Base-by-base conservation (phyloP, 2,797 vertebrate genomes). In the Champsocephalus esox region DNA sequence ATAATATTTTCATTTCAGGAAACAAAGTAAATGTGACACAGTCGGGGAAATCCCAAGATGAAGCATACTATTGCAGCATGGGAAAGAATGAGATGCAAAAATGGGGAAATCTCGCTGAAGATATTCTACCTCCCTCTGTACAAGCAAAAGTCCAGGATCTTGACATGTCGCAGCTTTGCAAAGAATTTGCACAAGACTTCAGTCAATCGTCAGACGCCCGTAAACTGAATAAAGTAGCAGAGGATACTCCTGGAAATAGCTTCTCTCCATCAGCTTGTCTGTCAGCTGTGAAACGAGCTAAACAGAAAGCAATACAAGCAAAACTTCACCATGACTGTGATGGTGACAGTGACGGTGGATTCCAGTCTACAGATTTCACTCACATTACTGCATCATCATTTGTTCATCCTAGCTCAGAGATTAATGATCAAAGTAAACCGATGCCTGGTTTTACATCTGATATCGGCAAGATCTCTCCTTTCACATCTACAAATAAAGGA, bases 101-200 rank as follows among this genome's bases (percentile, higher is more conserved):
- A 62, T 50, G 24, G 17, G 68, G 46, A 73, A 49, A 51, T 70
- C 1, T 44, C 0, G 0, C 32, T 14, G 58, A 46, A 61, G 68
- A 83, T 70, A 79, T 51, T 45, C 32, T 60, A 0, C 68, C 64
- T 66, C 34, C 16, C 4, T 55, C 75, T 50, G 16, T 17, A 32
- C 75, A 79, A 21, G 50, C 60, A 41, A 79, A 86, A 28, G 63
- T 87, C 54, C 89, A 87, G n/a, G 89, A 89, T 65, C 45, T 94
- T 54, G 89, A 94, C 70, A 93, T 92, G 83, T 94, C 94, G 0
- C 94, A 93, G 85, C 93, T 95, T 80, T 92, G 87, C 73, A 89
- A 73, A 82, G 93, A 89, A n/a, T 95, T 94, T 82, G 91, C 91
- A 28, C 88, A 93, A 81, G 93, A 95, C 80, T 93, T 93, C 69